phyloP scores from a whole-genome alignment of 2,113 vertebrate genomes.

The Nettapus auritus region DNA sequence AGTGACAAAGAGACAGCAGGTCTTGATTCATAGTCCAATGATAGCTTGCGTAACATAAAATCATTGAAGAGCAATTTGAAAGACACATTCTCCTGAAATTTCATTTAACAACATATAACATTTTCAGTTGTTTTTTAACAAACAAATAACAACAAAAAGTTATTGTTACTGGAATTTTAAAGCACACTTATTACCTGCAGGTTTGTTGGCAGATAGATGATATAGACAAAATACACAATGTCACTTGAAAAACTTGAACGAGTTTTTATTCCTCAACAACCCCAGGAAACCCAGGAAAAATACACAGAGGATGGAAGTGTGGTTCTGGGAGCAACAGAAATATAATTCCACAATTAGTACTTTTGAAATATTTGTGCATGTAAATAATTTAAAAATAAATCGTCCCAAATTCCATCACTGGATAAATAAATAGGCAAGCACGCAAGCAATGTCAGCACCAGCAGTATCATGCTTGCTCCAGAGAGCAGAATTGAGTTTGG shows the following conservation, averaged over 20 bases:
- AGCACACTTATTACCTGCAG: neutral
- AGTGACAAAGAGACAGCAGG: neutral
- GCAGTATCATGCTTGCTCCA: neutral
- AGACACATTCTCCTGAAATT: neutral
- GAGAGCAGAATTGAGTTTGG: neutral
- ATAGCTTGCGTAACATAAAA: neutral
- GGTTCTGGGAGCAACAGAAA: neutral
- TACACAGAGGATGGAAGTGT: neutral
- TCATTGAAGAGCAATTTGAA: neutral
- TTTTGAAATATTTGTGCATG: neutral
- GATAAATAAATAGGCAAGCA: neutral
- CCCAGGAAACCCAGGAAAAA: neutral
- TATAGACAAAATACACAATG: neutral
- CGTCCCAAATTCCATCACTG: neutral
- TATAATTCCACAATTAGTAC: neutral
- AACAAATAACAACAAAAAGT: neutral
- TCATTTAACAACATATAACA: neutral
- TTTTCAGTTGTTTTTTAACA: neutral
- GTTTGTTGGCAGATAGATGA: neutral
- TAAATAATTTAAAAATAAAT: neutral
- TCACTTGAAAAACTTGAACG: neutral
- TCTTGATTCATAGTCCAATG: neutral
- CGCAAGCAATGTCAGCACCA: neutral
- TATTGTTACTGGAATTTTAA: neutral
- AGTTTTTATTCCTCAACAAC: neutral